A percentile compares a stretch with the other conserved stretches of the same genome.
Evolutionary conservation across 1,140 invertebrate genomes (phyloP).

Genomic region (Paralvinella palmiformis): DNA sequence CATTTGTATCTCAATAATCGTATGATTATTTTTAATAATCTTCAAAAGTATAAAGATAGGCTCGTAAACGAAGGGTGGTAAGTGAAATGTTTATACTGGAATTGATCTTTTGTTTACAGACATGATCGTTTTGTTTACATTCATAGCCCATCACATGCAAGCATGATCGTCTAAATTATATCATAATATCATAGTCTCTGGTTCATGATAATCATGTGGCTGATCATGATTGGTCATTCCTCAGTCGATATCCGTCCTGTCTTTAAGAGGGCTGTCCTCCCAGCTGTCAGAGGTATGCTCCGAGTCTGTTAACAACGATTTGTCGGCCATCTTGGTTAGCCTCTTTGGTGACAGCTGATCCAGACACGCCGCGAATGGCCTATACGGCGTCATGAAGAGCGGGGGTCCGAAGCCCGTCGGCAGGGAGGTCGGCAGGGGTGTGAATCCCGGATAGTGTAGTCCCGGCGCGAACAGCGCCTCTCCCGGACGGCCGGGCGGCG

Average conservation of each 20-base stretch:
- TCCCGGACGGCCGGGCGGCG: constrained; percentile 20
- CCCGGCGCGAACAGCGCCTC: constrained; percentile 1
- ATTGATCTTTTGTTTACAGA: too few species aligned
- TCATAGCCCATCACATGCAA: too few species aligned
- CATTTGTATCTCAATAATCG: too few species aligned
- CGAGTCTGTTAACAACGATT: background rate
- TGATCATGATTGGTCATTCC: background rate
- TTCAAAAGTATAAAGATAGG: too few species aligned
- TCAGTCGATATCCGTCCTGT: background rate
- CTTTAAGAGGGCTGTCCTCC: too few species aligned
- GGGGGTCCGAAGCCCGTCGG: constrained; percentile 9
- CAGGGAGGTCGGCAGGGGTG: background rate
- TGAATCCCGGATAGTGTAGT: constrained; percentile 10
- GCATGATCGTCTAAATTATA: too few species aligned
- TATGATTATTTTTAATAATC: too few species aligned
- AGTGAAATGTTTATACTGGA: too few species aligned
- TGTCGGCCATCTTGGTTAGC: background rate
- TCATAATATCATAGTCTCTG: too few species aligned
- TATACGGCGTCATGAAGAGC: constrained; percentile 14
- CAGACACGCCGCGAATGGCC: background rate
- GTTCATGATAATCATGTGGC: background rate
- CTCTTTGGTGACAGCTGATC: background rate
- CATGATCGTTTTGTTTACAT: too few species aligned
- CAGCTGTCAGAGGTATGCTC: background rate
- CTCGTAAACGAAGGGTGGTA: too few species aligned